Evolutionary conservation across 2,113 vertebrate species (phyloP).

Genomic region (Notarius lentiginosus): DNA sequence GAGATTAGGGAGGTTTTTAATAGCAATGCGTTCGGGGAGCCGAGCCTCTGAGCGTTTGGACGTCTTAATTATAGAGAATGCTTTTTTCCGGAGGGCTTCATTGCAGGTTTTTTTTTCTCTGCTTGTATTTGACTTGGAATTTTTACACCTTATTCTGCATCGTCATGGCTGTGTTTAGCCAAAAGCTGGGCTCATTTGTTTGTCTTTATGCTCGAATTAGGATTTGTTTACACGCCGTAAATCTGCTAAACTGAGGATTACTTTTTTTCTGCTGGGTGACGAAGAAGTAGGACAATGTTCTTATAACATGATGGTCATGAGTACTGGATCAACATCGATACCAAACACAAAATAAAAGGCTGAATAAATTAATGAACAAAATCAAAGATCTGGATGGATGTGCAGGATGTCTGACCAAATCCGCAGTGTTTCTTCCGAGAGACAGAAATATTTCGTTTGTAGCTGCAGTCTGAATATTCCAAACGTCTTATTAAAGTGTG

Average conservation of each 20-base stretch:
- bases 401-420: not conserved
- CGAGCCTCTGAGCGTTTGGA: slow-evolving; percentile 24
- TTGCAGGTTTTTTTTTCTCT: slow-evolving; percentile 32
- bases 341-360: slow-evolving; percentile 11
- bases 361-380: not conserved
- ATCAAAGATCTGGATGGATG: not conserved
- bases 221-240: not conserved
- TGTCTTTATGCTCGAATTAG: not conserved
- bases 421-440: not conserved
- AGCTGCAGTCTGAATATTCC: not conserved
- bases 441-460: slow-evolving; percentile 22
- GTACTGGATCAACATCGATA: slow-evolving; percentile 34
- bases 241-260: slow-evolving; percentile 13
- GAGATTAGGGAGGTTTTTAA: slow-evolving; percentile 54
- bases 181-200: not conserved
- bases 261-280: slow-evolving; percentile 15
- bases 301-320: slow-evolving; percentile 25
- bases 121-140: slow-evolving; percentile 26
- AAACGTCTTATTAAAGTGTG: not conserved
- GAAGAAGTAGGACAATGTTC: not conserved
- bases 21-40: not conserved
- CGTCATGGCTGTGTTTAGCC: slow-evolving; percentile 1
- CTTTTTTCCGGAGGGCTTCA: slow-evolving; percentile 17
- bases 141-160: slow-evolving; percentile 3
- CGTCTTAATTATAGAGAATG: slow-evolving; percentile 31